phyloP scores from a whole-genome alignment of 2,888 invertebrate species.

The Elysia crispata region DNA sequence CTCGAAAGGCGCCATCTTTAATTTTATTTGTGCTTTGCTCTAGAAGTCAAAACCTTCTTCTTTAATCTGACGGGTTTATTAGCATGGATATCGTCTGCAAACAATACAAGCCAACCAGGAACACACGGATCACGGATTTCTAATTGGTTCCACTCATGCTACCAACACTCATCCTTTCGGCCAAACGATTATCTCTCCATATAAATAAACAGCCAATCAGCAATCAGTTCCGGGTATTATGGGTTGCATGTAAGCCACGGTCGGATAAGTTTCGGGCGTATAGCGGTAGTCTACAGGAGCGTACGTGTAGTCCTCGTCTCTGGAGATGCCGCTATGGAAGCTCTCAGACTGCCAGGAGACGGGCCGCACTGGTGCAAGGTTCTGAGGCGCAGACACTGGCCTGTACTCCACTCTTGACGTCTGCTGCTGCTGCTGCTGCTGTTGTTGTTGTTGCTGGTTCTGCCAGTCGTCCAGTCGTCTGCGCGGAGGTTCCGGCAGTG shows the following conservation, averaged over 20 bases:
- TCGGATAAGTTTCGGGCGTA: neutral
- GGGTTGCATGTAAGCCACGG: constrained; percentile 43
- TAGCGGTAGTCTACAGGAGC: constrained; percentile 37
- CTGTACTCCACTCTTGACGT: neutral
- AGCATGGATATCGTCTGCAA: too few relatives aligned
- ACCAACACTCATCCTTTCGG: neutral
- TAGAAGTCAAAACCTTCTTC: too few relatives aligned
- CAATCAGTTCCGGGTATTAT: constrained; percentile 48
- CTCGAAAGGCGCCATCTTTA: too few relatives aligned
- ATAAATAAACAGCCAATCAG: constrained; percentile 23
- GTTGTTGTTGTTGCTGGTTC: neutral
- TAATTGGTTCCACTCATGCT: neutral
- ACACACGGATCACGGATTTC: neutral
- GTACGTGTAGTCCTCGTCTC: constrained; percentile 9
- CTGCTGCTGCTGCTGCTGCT: neutral
- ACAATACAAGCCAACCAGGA: too few relatives aligned
- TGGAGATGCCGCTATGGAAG: neutral
- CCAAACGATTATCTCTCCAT: neutral
- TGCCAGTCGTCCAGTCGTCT: neutral
- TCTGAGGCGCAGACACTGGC: neutral
- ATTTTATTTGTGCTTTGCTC: too few relatives aligned
- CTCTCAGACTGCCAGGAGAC: neutral
- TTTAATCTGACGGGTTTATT: too few relatives aligned
- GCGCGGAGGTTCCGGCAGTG: neutral
- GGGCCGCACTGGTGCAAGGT: neutral